A percentile compares a stretch with the other conserved stretches of the same genome.
Evolutionary conservation across 2,888 invertebrate species (phyloP).

Genomic region (Dolichopus griseipennis): DNA sequence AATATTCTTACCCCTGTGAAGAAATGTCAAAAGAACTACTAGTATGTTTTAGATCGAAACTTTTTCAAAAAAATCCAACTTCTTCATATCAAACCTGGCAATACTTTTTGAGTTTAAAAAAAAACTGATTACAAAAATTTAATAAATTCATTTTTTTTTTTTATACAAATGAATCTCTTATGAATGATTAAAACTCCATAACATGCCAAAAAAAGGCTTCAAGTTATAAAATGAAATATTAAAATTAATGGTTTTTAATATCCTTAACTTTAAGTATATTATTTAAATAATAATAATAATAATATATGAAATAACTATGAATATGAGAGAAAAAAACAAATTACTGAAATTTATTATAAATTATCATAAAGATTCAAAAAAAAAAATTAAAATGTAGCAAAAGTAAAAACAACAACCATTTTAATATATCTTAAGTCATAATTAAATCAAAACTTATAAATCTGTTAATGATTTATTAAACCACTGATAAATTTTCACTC

Average conservation of each 20-base stretch:
- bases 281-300: neutral
- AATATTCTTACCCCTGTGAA: no score
- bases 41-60: no score
- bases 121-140: no score
- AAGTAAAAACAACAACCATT: neutral
- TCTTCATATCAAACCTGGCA: no score
- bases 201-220: neutral
- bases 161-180: neutral
- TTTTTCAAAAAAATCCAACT: no score
- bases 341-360: neutral
- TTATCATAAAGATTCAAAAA: neutral
- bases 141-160: no score
- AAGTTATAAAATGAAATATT: neutral
- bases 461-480: constrained; percentile 6
- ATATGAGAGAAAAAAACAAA: neutral
- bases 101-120: no score
- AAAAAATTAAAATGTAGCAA: neutral
- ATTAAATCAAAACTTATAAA: constrained; percentile 6
- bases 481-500: constrained; percentile 3
- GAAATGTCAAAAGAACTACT: no score
- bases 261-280: neutral
- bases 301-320: neutral
- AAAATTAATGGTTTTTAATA: constrained; percentile 4
- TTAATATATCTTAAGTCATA: neutral
- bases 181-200: constrained; percentile 6